A percentile compares a stretch with the other conserved stretches of the same genome.
phyloP scores from a whole-genome alignment of 2,113 vertebrate species.

The Eolophus roseicapilla region DNA sequence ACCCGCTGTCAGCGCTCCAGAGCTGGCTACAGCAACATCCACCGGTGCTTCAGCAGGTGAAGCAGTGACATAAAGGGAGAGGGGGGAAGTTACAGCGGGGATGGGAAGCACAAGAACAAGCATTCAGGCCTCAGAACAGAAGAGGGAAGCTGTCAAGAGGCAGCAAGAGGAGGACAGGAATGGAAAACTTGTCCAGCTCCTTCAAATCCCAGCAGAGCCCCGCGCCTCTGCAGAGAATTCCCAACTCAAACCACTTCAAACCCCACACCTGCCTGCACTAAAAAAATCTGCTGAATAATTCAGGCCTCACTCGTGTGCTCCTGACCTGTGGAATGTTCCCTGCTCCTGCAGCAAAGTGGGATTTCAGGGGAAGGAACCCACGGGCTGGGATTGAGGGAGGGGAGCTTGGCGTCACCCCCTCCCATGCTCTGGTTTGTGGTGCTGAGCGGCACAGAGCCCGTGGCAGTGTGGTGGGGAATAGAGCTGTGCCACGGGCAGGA shows the following conservation, averaged over 20 bases:
- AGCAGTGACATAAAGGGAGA: not conserved
- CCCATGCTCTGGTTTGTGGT: not conserved
- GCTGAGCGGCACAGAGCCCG: rapidly evolving
- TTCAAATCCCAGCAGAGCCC: not conserved
- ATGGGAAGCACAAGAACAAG: not conserved
- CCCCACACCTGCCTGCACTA: conserved; percentile 9
- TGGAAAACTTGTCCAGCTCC: not conserved
- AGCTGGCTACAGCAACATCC: not conserved
- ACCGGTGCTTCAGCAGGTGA: not conserved
- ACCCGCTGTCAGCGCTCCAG: rapidly evolving
- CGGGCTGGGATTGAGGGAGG: rapidly evolving
- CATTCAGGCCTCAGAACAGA: not conserved
- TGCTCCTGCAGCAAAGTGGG: not conserved
- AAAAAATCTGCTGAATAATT: conserved; percentile 39
- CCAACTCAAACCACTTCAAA: not conserved
- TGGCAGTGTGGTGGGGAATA: not conserved
- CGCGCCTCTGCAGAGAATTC: not conserved
- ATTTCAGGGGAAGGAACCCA: not conserved
- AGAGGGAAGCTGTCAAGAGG: not conserved
- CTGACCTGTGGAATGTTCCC: not conserved
- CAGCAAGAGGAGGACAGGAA: not conserved
- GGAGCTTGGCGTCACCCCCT: not conserved
- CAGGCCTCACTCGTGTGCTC: not conserved
- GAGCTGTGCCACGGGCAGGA: not conserved
- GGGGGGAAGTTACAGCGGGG: not conserved